Percentiles rank a stretch among this genome's conserved stretches.
Conservation (phyloP, 1,140 invertebrate genomes). For the Platorchestia sp. region DNA sequence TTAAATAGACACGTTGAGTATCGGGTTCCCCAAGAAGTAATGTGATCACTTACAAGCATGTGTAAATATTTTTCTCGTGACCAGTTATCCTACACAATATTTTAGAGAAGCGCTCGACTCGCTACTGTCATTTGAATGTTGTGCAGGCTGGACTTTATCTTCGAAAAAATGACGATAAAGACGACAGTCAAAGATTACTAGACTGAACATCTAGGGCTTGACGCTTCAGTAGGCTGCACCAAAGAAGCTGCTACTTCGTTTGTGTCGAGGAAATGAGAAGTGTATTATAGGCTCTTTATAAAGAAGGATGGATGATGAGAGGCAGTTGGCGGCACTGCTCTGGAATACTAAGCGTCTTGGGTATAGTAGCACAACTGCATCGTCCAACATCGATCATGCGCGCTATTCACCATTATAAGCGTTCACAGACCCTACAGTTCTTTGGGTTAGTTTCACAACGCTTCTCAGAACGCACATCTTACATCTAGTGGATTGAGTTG, state of each 20-base stretch:
- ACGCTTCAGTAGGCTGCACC: not conserved
- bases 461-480: not conserved
- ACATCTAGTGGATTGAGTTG: not conserved
- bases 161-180: not conserved
- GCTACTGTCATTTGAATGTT: not conserved
- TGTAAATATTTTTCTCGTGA: not conserved
- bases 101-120: not conserved
- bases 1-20: not conserved
- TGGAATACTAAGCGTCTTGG: slow-evolving; percentile 38
- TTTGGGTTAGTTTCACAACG: not conserved
- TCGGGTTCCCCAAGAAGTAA: not conserved
- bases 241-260: not conserved
- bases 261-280: not conserved
- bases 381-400: slow-evolving; percentile 9
- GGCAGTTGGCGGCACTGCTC: slow-evolving; percentile 7
- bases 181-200: not conserved
- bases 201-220: not conserved
- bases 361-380: slow-evolving; percentile 24
- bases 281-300: not conserved
- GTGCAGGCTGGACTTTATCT: not conserved
- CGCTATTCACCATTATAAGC: not conserved
- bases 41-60: not conserved
- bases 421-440: not conserved
- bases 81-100: not conserved
- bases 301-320: not conserved